Evolutionary conservation across 2,888 invertebrate species (phyloP), one percentile per base, ranked within the genome.

Genomic region (Saturnia japonica): DNA sequence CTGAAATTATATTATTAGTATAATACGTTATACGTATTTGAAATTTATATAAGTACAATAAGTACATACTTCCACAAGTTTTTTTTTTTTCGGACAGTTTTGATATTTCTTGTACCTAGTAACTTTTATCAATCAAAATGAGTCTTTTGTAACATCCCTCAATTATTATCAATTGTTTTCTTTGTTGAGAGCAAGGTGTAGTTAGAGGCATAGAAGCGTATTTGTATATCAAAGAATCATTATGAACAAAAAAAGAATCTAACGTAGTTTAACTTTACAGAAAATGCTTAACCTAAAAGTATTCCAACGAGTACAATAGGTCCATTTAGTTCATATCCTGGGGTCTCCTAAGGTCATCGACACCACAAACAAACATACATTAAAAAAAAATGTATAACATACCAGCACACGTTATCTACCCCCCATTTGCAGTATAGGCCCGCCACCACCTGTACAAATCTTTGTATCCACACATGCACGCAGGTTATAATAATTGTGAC

Each of bases 371-470:
- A 76, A 71, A 75, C 76, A 76, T 75, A 73, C 75, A 74, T 57
- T 68, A 6, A 64, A 40, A 60, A 62, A 74, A 71, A 69, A n/a
- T n/a, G n/a, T 25, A 70, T n/a, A 71, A 70, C 66, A 74, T 75
- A 74, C 74, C 70, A 57, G 64, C 67, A 66, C 73, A 70, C 72
- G 25, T 78, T 71, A 79, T 79, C 79, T 79, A 78, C 77, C 79
- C 78, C 74, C 74, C 69, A 66, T 64, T 68, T 51, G 62, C 25
- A 70, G 40, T 67, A 66, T 70, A 71, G 73, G 57, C 73, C 71
- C 69, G 66, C 67, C 70, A 64, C 69, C 80, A 80, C 79, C 79
- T 80, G 80, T 79, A 78, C 80, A 80, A 80, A 80, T 80, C 80
- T 76, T 77, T n/a, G 67, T 75, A 74, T 16, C 14, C n/a, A 70